Conservation (phyloP, 2,888 invertebrate genomes). For the Leptinotarsa juncta region DNA sequence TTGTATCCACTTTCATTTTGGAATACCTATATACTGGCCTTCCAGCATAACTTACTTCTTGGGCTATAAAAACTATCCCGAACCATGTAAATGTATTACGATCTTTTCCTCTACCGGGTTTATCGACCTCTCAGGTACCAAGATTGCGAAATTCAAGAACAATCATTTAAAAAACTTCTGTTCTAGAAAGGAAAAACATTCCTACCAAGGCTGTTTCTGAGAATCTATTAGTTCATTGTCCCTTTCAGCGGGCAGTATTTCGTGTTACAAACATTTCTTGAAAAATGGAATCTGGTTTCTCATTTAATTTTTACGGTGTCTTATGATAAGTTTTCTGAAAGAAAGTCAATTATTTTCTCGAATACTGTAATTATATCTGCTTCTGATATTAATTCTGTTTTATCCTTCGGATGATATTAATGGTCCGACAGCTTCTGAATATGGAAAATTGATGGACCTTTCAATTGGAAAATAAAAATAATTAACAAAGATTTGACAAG, state of each 20-base stretch:
- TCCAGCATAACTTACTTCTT: neutral
- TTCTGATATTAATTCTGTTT: constrained; percentile 29
- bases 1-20: neutral
- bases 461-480: neutral
- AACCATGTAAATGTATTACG: constrained; percentile 39
- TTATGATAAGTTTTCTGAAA: constrained; percentile 35
- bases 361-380: constrained; percentile 25
- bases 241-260: constrained; percentile 43
- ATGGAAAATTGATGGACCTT: neutral
- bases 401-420: constrained; percentile 8
- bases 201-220: constrained; percentile 38
- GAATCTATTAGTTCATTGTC: constrained; percentile 49
- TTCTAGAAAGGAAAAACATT: constrained; percentile 42
- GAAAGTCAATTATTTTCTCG: constrained; percentile 37
- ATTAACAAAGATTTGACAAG: neutral
- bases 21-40: neutral
- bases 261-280: constrained; percentile 40
- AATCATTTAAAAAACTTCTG: constrained; percentile 51
- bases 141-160: constrained; percentile 48
- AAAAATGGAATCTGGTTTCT: constrained; percentile 27
- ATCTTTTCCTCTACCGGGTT: constrained; percentile 49
- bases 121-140: constrained; percentile 52
- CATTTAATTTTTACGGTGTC: constrained; percentile 44
- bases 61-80: constrained; percentile 30
- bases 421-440: constrained; percentile 15